Base-by-base conservation (phyloP, 2,797 vertebrate genomes). In the Denticeps clupeoides region DNA sequence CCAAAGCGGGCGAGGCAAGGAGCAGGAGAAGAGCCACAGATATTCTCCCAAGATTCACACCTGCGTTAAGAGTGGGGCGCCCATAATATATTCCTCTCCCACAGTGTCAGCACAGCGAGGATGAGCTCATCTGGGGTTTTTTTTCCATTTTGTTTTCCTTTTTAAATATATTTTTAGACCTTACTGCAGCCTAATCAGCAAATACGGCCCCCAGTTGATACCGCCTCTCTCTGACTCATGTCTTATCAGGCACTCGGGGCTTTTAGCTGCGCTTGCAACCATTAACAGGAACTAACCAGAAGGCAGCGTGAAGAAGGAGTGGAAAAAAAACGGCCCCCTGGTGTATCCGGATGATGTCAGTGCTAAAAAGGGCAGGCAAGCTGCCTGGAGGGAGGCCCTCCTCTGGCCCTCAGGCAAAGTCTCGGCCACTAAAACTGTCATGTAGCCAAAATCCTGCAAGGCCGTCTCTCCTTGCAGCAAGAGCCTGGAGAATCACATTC, bases 231-330 rank as follows among this genome's bases (percentile, higher is more conserved):
- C 58, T 55, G 60, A 64, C 67, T 73, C 45, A 59, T 71, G 70
- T 68, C 71, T 79, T 84, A 82, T 82, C 80, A 78, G 45, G 37
- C 68, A 70, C 58, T 64, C 62, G 70, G 68, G 71, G 72, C 77
- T 79, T 84, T 82, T 73, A 80, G 74, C 62, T 41, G 54, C 56
- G 68, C 70, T 72, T 66, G 63, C 69, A 73, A 77, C 70, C 74
- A 82, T 79, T 81, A 75, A 70, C 54, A 59, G 31, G 51, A 45
- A 55, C 21, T 47, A 49, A 59, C 47, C 13, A 24, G 33, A 50
- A 45, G 43, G 31, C 47, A 26, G 51, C 16, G 19, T 49, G 26
- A 48, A 47, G 49, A 42, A 53, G 29, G 24, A 25, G 24, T 7
- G 25, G 24, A 22, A 38, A 21, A 16, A 59, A 53, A 71, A 68